phyloP scores from a whole-genome alignment of 2,113 vertebrate species.

The Anarrhichthys ocellatus region DNA sequence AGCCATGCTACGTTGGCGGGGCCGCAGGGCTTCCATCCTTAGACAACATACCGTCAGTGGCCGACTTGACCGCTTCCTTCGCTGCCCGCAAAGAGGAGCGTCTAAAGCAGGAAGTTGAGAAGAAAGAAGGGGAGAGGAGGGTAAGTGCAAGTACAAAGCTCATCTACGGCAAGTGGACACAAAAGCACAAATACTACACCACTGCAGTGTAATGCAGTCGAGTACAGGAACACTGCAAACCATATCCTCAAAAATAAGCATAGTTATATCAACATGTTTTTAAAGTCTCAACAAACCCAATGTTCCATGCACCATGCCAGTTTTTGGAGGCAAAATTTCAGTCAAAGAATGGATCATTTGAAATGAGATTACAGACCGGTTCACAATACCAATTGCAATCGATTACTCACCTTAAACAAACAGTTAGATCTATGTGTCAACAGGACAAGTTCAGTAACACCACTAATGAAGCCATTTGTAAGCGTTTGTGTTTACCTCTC shows the following conservation, averaged over 20 bases:
- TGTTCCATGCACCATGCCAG: neutral
- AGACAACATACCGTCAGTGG: slow-evolving; percentile 82
- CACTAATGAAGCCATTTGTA: neutral
- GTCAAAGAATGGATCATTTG: neutral
- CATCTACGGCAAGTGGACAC: neutral
- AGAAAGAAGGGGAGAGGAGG: slow-evolving; percentile 87
- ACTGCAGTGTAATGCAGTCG: neutral
- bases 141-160: slow-evolving; percentile 54
- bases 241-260: neutral
- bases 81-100: slow-evolving; percentile 85
- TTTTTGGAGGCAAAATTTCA: neutral
- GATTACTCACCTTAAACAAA: neutral
- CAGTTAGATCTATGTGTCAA: neutral
- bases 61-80: slow-evolving; percentile 86
- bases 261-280: neutral
- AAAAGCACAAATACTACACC: neutral
- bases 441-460: neutral
- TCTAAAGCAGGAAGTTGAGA: slow-evolving; percentile 85
- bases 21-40: slow-evolving; percentile 72
- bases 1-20: slow-evolving; percentile 72
- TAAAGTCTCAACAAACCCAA: neutral
- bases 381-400: neutral
- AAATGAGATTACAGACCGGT: neutral
- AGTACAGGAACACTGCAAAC: neutral
- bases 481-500: neutral